Percentiles rank a stretch among this genome's conserved stretches.
Conservation (phyloP, 1,140 invertebrate species). For the Drosophila paulistorum region DNA sequence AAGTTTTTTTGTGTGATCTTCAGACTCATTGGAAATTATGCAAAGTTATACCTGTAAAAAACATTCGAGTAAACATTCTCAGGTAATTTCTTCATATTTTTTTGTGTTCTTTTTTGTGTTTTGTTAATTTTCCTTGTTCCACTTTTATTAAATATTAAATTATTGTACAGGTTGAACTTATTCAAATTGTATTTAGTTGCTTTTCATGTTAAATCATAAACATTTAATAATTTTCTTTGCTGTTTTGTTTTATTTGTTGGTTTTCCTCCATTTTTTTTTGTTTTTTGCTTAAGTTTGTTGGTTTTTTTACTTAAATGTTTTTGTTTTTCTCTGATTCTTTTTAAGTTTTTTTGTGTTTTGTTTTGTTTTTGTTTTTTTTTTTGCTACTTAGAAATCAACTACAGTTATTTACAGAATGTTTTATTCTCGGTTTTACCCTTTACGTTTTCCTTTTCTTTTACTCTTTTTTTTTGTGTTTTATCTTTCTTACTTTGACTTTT, state of each 20-base stretch:
- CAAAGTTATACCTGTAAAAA: not conserved
- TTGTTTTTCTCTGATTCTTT: slow-evolving; percentile 7
- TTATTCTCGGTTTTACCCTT: slow-evolving; percentile 31
- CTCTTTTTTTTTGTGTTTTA: slow-evolving; percentile 2
- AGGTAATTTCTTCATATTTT: not conserved
- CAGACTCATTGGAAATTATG: too few species aligned
- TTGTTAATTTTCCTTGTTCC: slow-evolving; percentile 49
- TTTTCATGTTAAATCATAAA: slow-evolving; percentile 74
- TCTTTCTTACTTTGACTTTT: slow-evolving; percentile 3
- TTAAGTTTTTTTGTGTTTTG: slow-evolving; percentile 24
- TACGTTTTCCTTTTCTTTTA: slow-evolving; percentile 10
- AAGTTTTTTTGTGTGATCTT: too few species aligned
- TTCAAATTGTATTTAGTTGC: slow-evolving; percentile 79
- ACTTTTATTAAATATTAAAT: slow-evolving; percentile 79
- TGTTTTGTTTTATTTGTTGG: not conserved
- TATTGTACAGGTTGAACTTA: slow-evolving; percentile 82
- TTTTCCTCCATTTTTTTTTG: slow-evolving; percentile 22
- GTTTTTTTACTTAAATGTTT: slow-evolving; percentile 18
- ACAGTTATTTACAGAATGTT: slow-evolving; percentile 76
- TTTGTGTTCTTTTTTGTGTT: slow-evolving; percentile 1
- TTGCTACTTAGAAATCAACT: slow-evolving; percentile 81
- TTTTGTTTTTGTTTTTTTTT: slow-evolving; percentile 32
- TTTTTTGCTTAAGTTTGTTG: slow-evolving; percentile 6
- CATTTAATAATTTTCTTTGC: slow-evolving; percentile 58
- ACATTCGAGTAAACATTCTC: not conserved